Conservation (phyloP, 1,140 invertebrate species). For the Pararge aegeria region DNA sequence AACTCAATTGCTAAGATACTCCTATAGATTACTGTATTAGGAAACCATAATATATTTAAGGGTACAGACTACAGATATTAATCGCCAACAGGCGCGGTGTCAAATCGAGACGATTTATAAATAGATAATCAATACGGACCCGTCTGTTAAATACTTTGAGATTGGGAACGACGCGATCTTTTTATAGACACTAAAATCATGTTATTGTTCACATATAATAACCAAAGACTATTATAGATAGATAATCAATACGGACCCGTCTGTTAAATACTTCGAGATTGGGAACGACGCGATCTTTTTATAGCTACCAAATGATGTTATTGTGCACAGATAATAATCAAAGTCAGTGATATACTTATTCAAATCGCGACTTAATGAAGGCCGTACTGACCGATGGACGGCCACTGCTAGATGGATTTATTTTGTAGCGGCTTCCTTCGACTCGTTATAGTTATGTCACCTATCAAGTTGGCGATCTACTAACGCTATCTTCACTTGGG, state of each 20-base stretch:
- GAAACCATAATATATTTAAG: background rate
- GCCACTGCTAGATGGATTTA: no score
- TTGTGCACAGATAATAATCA: constrained; percentile 4
- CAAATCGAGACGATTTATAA: constrained; percentile 15
- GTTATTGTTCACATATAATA: constrained; percentile 7
- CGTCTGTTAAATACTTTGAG: background rate
- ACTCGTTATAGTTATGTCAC: no score
- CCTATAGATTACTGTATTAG: background rate
- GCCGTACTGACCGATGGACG: background rate
- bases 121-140: constrained; percentile 20
- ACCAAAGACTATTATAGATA: constrained; percentile 16
- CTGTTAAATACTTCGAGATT: background rate
- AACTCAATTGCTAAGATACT: no score
- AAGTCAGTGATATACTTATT: constrained; percentile 3
- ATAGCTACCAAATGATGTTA: constrained; percentile 8
- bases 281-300: constrained; percentile 13
- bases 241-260: constrained; percentile 15
- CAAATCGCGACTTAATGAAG: background rate
- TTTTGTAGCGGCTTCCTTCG: no score
- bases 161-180: constrained; percentile 13
- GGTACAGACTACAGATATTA: background rate
- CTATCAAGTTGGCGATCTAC: no score
- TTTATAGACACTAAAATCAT: constrained; percentile 12
- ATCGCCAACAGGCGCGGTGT: constrained; percentile 1
- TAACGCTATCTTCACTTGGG: no score